Conservation (phyloP, 2,888 invertebrate species). For the Drosophila cyrtoloma region DNA sequence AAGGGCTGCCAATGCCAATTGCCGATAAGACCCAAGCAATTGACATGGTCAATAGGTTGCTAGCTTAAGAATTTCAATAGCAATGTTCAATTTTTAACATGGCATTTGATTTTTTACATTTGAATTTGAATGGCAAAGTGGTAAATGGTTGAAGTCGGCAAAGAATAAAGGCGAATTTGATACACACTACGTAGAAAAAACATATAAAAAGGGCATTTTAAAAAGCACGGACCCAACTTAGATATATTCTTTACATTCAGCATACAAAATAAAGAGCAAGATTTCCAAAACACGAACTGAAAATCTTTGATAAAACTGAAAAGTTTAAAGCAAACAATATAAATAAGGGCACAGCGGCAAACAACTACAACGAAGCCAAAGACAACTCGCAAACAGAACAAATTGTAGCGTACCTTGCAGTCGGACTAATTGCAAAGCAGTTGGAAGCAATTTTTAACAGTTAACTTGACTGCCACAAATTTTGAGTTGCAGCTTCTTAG, state of each 20-base stretch:
- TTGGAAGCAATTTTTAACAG: constrained; percentile 55
- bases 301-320: constrained; percentile 74
- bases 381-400: constrained; percentile 55
- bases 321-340: constrained; percentile 72
- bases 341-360: constrained; percentile 20
- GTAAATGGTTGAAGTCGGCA: background rate
- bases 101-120: constrained; percentile 32
- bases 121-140: constrained; percentile 33
- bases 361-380: constrained; percentile 36
- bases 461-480: constrained; percentile 35
- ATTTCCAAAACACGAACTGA: constrained; percentile 50
- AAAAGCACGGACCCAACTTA: background rate
- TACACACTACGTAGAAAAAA: background rate
- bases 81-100: constrained; percentile 36
- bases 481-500: constrained; percentile 28
- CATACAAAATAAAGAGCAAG: constrained; percentile 11
- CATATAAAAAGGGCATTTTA: constrained; percentile 22
- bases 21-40: constrained; percentile 59
- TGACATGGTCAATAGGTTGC: constrained; percentile 56
- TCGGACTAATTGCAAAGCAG: constrained; percentile 74
- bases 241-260: constrained; percentile 22
- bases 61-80: constrained; percentile 49
- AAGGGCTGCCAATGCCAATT: constrained; percentile 46
- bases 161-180: background rate
- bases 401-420: constrained; percentile 65